Base-by-base conservation (phyloP, 2,888 invertebrate genomes). In the Campoplex nolae region DNA sequence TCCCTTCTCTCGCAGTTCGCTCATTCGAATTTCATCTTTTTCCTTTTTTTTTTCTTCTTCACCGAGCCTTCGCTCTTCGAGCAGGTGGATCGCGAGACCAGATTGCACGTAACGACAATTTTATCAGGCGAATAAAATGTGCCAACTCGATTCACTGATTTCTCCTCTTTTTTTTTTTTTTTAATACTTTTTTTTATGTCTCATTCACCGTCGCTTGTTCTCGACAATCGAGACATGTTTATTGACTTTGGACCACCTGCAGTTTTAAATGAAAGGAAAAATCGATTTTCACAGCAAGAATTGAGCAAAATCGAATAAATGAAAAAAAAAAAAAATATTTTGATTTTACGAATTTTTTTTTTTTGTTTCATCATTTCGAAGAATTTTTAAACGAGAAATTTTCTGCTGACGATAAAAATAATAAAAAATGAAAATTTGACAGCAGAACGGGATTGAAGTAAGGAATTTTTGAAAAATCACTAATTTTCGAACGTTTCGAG, bases 1-100 rank as follows among this genome's bases (percentile, higher is more conserved):
- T 77, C 56, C 82, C 82, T 67, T 62, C 62, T 42, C 42, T 58
- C 16, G 28, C 68, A 23, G 54, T 68, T 23, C 56, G 35, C 76
- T 28, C 58, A 65, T 67, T 71, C 38, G 18, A 9, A 56, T 71
- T 71, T 35, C 16, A 13, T 51, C 11, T 35, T 83, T 35, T 54
- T 18, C 45, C 3, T 58, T 3, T 58, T 67, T 45, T 48, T n/a
- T 23, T 56, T 38, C 38, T 38, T 38, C 38, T 78, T 35, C 54
- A 13, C 35, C 7, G 13, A 28, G 58, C 28, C 35, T 3, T 54
- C n/a, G 28, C 32, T 13, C 32, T 9, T 56, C 28, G 32, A 58
- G 78, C 83, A 84, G 84, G 86, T 82, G 83, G 38, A 79, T 83
- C 62, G 51, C 58, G 51, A 13, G 42, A 83, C 78, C 51, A 79